Evolutionary conservation across 2,888 invertebrate species (phyloP), one percentile per base, ranked within the genome.

Genomic region (Branchellion lobata): DNA sequence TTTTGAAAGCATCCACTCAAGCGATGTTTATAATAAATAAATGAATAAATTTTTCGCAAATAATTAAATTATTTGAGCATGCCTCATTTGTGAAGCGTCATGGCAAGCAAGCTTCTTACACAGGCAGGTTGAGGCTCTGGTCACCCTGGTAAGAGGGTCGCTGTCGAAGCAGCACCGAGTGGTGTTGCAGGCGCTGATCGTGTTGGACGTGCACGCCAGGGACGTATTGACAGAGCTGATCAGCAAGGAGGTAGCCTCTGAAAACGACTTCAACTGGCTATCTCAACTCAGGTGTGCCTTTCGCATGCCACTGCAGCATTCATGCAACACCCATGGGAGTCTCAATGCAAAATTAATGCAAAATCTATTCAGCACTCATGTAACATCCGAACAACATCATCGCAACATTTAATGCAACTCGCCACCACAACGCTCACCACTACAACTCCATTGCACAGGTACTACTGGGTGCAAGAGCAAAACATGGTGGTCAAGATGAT

Each of bases 171-270:
- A 88, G 84, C 88, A 88, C 82, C 84, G 88, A 79, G 86, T 86
- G 14, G 87, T 87, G 1, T 84, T 88, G 24, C 87, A 87, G 83
- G 87, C 87, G n/a, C 83, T 87, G 80, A 87, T 87, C 83, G 95
- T 96, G 29, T 91, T 96, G 77, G 95, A 95, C 86, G 95, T 89
- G 34, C 89, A 89, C 80, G 88, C 88, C 5, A 83, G 88, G 71
- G 89, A 89, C 81, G 88, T 88, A 51, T 83, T 89, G 61, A 84
- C 83, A 0, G 81, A 83, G 36, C 83, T 89, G 8, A 85, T 86
- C 11, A 83, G 85, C 8, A 82, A 84, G n/a, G 82, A 85, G 0
- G 84, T 88, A 71, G 80, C 81, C 27, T 84, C 83, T 74, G 88
- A 88, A 79, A 84, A 87, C 78, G 89, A 89, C 83, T 89, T 89